Base-by-base conservation (phyloP, 2,888 invertebrate species). In the Linnaemya tessellans region DNA sequence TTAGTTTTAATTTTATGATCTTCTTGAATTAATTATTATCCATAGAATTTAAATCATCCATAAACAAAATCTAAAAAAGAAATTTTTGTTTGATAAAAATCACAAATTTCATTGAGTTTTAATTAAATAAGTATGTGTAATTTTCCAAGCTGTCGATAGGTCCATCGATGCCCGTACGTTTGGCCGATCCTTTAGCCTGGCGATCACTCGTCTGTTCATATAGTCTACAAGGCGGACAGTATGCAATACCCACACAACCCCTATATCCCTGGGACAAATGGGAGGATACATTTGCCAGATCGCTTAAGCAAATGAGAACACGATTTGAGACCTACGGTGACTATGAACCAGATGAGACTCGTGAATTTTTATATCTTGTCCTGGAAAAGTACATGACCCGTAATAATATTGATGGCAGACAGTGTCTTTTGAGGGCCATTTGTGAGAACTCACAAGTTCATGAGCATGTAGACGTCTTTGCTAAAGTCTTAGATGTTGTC, bases 381-480 rank as follows among this genome's bases (percentile, higher is more conserved):
- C 43, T 92, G 64, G 92, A 92, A 84, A 88, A 88, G 0, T 90
- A 90, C 22, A 89, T 91, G 89, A 89, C 88, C 8, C 86, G 51
- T 15, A 87, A 86, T 43, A 77, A 79, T 74, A 62, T 79, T 43
- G 75, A 83, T 49, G 92, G 92, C 0, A 88, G 88, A 2, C 87
- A 89, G 75, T 92, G 92, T 70, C 67, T 92, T 22, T 65, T 91
- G 13, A 89, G 92, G 4, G 88, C 90, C 1, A 91, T 92, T 73
- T 92, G 92, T 80, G 92, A 92, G 84, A 92, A 92, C 88, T 91
- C 90, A 2, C 92, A 91, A 87, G 86, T 91, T 15, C 88, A 90
- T 84, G 89, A 89, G 38, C 90, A 91, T 80, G 86, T 89, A 11
- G 92, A 90, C 5, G 87, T 92, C n/a, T 87, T 90, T 83, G 88